These are phyloP conservation scores for Arnoldichthys spilopterus DNA, from an alignment of 2,797 vertebrate species.

Conservation along the genomic window DNA sequence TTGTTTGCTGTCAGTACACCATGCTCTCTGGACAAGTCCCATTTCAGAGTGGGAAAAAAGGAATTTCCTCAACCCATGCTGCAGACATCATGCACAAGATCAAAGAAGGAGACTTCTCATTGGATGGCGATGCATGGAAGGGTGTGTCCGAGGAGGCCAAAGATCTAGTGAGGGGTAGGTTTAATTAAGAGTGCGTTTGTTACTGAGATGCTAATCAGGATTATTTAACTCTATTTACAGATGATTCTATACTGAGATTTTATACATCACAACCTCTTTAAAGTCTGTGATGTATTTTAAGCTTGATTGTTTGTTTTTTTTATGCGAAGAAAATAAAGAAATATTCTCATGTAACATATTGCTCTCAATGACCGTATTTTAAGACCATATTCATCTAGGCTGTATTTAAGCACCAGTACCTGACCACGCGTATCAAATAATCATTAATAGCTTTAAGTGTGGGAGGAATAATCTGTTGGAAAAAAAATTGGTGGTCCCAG, in stretches of 20 bases:
- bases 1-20: slow-evolving; percentile 81
- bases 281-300: background rate
- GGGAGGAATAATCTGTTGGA: slow-evolving; percentile 16
- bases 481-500: background rate
- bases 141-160: slow-evolving; percentile 91
- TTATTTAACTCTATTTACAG: background rate
- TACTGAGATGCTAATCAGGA: background rate
- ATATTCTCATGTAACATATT: background rate
- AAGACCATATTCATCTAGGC: background rate
- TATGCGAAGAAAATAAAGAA: background rate
- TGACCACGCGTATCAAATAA: background rate
- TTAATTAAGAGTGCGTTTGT: background rate
- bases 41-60: slow-evolving; percentile 85
- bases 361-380: background rate
- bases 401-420: background rate
- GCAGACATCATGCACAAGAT: slow-evolving; percentile 94
- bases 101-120: slow-evolving; percentile 90
- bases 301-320: background rate
- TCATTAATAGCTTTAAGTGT: slow-evolving; percentile 24
- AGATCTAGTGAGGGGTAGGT: slow-evolving; percentile 89
- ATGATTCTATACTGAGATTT: background rate
- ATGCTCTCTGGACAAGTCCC: slow-evolving; percentile 95
- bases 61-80: slow-evolving; percentile 85
- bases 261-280: background rate
- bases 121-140: slow-evolving; percentile 90